Evolutionary conservation across 2,888 invertebrate species (phyloP).

Genomic region (Emmelina monodactyla): DNA sequence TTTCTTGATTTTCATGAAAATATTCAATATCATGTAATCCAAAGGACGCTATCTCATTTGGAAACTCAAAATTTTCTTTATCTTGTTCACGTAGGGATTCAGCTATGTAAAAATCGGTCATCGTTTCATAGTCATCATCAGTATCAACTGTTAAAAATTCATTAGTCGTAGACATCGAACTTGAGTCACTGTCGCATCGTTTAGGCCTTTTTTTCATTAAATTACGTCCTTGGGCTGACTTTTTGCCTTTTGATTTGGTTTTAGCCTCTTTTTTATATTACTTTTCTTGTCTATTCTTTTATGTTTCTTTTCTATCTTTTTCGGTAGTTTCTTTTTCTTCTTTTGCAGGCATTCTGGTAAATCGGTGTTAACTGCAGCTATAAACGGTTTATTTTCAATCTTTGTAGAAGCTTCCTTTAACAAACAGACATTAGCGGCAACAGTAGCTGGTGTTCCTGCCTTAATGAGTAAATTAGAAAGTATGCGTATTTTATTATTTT

Average conservation of each 20-base stretch:
- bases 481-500: conserved; percentile 1
- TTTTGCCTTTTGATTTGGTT: background rate
- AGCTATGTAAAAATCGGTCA: conserved; percentile 2
- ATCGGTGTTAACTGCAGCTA: background rate
- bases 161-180: conserved; percentile 4
- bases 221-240: background rate
- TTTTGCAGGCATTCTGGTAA: conserved; percentile 1
- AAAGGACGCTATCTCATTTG: background rate
- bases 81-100: conserved; percentile 3
- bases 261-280: background rate
- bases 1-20: conserved; percentile 1
- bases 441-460: background rate
- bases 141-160: conserved; percentile 1
- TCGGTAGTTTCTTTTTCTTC: background rate
- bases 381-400: conserved; percentile 1
- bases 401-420: conserved; percentile 1
- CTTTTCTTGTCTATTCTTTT: conserved; percentile 1
- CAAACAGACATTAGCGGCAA: background rate
- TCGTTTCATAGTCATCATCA: conserved; percentile 2
- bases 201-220: background rate
- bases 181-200: background rate
- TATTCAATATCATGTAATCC: conserved; percentile 3
- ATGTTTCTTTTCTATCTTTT: conserved; percentile 1
- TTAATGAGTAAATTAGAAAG: conserved; percentile 2
- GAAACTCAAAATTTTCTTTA: conserved; percentile 3